Evolutionary conservation across 2,113 vertebrate genomes (phyloP), one percentile per base, ranked within the genome.

Genomic region (Serinus canaria): DNA sequence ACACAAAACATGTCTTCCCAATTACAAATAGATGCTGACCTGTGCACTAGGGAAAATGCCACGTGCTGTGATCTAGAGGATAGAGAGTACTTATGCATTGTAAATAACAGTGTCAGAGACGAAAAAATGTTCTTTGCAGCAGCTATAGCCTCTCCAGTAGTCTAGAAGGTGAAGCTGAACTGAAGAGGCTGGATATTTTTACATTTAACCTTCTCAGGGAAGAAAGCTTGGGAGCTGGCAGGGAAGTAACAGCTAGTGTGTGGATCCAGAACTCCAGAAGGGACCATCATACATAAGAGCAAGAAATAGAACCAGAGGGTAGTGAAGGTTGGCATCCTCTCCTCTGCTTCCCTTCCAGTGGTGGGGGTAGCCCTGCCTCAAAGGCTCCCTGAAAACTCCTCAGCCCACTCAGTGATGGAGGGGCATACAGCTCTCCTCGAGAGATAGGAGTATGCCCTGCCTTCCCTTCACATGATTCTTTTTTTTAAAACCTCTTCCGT

Each of bases 371-470:
- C 41, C n/a, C 25, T 63, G 39, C 25, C n/a, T 49, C 39, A 28
- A 53, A 3, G 14, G 20, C 6, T 30, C 30, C 31, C 9, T 3
- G 0, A 20, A 84, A 24, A 35, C 59, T 41, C 20, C 7, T 20
- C 37, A 62, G 37, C 15, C 31, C 18, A 15, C 53, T 41, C 3
- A 2, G 15, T 10, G 14, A 30, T 44, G 22, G 37, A 41, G 11
- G 4, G 7, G 2, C 27, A 43, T 20, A 1, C 0, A 2, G 27
- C 13, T 63, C 35, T 41, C 31, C 44, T 62, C 0, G 0, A 21
- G 31, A 67, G 15, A 21, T 1, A 13, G 8, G 8, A 18, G 1
- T 20, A 7, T 19, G 7, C 30, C 15, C 24, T 59, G 30, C 12
- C 9, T 55, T 60, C 17, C 3, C 16, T 49, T 81, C 47, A 37